Conservation (phyloP, 2,797 vertebrate genomes). For the Scyliorhinus canicula region DNA sequence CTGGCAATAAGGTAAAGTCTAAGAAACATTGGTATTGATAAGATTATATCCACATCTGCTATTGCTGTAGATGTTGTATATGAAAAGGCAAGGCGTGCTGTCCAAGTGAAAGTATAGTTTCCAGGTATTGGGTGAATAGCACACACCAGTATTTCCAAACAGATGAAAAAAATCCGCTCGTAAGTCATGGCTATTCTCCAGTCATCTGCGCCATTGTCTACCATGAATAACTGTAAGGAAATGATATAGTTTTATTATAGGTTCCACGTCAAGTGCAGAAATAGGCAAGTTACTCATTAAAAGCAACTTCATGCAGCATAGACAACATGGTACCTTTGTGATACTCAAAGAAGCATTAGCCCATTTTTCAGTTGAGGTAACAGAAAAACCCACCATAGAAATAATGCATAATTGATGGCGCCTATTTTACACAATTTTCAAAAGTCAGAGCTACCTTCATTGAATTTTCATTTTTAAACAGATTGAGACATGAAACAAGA, state of each 20-base stretch:
- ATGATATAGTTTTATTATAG: slow-evolving; percentile 14
- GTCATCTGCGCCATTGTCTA: slow-evolving; percentile 98
- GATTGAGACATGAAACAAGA: neutral
- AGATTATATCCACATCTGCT: slow-evolving; percentile 99
- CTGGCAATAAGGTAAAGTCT: slow-evolving; percentile 97
- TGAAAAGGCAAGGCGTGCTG: slow-evolving; percentile 92
- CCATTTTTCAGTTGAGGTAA: neutral
- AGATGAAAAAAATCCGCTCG: slow-evolving; percentile 99
- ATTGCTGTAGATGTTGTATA: slow-evolving; percentile 88
- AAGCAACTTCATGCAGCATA: neutral
- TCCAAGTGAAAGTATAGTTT: slow-evolving; percentile 99
- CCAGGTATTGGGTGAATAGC: slow-evolving; percentile 99
- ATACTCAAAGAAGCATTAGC: neutral
- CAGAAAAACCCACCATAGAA: neutral
- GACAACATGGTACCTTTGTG: neutral
- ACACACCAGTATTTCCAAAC: slow-evolving; percentile 98
- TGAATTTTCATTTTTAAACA: neutral
- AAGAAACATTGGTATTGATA: slow-evolving; percentile 99
- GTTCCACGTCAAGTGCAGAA: neutral
- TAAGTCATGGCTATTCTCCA: slow-evolving; percentile 99
- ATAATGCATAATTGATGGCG: neutral
- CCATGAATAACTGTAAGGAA: slow-evolving; percentile 84
- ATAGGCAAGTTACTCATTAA: neutral
- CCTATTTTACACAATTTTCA: neutral
- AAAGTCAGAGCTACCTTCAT: neutral